phyloP scores from a whole-genome alignment of 2,113 vertebrate genomes.

The Bubo blakistoni region DNA sequence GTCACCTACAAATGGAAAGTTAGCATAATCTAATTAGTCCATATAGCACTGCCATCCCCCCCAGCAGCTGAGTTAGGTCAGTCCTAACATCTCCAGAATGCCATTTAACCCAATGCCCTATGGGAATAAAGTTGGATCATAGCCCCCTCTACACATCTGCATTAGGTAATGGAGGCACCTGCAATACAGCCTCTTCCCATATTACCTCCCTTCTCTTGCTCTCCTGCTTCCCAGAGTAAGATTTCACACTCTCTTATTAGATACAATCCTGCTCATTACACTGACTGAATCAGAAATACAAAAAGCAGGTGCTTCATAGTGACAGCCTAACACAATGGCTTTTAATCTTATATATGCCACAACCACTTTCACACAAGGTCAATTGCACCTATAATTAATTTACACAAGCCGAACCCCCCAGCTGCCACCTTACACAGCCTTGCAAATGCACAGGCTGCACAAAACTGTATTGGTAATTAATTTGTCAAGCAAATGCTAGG shows the following conservation, averaged over 20 bases:
- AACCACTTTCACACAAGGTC: not conserved
- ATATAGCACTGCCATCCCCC: not conserved
- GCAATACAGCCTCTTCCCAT: not conserved
- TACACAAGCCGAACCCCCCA: constrained; percentile 11
- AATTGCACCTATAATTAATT: constrained; percentile 37
- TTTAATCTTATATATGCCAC: not conserved
- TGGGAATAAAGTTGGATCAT: not conserved
- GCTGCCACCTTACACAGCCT: not conserved
- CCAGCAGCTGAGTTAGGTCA: not conserved
- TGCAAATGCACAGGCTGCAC: not conserved
- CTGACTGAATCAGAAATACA: not conserved
- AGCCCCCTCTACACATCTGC: not conserved
- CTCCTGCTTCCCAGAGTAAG: not conserved
- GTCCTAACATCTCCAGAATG: not conserved
- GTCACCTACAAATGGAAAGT: not conserved
- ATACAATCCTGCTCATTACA: not conserved
- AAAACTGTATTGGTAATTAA: constrained; percentile 28
- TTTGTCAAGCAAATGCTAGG: constrained; percentile 46
- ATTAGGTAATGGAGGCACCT: not conserved
- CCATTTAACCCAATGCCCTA: not conserved
- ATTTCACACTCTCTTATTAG: not conserved
- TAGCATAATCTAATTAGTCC: not conserved
- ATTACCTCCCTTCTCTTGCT: not conserved
- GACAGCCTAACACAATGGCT: not conserved
- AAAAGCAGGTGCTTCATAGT: not conserved